A percentile compares a stretch with the other conserved stretches of the same genome.
Conservation (phyloP, 2,888 invertebrate species). For the Chymomyza caudatula region DNA sequence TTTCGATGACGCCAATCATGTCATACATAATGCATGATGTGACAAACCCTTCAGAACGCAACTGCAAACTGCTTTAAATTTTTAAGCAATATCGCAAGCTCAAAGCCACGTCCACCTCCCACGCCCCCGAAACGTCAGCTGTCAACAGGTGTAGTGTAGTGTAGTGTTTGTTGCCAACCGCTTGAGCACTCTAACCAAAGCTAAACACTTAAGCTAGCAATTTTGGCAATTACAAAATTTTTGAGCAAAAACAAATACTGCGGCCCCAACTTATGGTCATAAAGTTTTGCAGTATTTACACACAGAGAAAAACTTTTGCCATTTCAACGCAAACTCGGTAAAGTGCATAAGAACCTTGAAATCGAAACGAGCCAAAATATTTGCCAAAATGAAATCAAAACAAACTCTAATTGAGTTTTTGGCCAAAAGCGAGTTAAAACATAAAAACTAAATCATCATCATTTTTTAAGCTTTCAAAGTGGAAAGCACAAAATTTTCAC, state of each 20-base stretch:
- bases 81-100: neutral
- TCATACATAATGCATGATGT: conserved; percentile 44
- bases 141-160: neutral
- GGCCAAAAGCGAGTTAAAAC: conserved; percentile 31
- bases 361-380: conserved; percentile 21
- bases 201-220: neutral
- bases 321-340: conserved; percentile 42
- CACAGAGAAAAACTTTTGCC: conserved; percentile 47
- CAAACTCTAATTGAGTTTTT: conserved; percentile 57
- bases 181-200: too few relatives aligned
- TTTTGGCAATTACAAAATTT: neutral
- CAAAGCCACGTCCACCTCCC: neutral
- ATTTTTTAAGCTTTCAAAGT: neutral
- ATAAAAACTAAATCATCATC: too few relatives aligned
- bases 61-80: neutral
- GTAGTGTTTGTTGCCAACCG: neutral
- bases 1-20: conserved; percentile 64
- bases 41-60: neutral
- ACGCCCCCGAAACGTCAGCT: neutral
- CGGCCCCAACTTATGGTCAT: conserved; percentile 18
- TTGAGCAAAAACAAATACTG: neutral
- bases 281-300: conserved; percentile 36
- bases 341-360: conserved; percentile 1
- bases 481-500: neutral
- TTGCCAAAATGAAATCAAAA: conserved; percentile 53